Base-by-base conservation (phyloP, 2,113 vertebrate species). In the Pachyramphus minor region DNA sequence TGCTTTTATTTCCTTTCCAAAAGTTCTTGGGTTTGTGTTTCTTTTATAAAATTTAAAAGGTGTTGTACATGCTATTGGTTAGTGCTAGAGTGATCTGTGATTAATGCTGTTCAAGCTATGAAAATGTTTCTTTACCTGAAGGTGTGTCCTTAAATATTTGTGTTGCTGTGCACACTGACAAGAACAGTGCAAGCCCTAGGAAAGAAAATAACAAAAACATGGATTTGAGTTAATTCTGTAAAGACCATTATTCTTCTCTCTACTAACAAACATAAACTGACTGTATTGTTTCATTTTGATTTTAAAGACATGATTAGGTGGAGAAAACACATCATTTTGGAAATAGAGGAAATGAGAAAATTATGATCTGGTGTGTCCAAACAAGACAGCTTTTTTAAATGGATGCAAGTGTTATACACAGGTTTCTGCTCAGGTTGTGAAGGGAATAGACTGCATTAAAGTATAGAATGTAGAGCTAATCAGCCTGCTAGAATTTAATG, bases 151-250 rank as follows among this genome's bases (percentile, higher is more conserved):
- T 52, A 90, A 84, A 78, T 42, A 64, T 81, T 74, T 88, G 33
- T 77, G 60, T 77, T 76, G 23, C 56, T 74, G 42, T 71, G 75
- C 90, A 86, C 83, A 77, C 71, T 95, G 95, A 93, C 66, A 96
- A 6, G 30, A 83, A 53, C 21, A 74, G 11, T 55, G 13, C 39
- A 84, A 89, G 11, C 68, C 59, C 56, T 62, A 56, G 7, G 2
- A 91, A 90, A 90, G 87, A 87, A 89, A 90, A 94, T 50, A 84
- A 58, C 4, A 50, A 44, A 14, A 55, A 14, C 9, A 71, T 28
- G 68, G 30, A 23, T 27, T 6, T 63, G 47, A 90, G 42, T 91
- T 80, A 78, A 22, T 90, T 92, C 37, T 76, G 8, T 90, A 82
- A 95, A 95, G 66, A 47, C 31, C 14, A 95, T 85, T 88, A 55